phyloP scores from a whole-genome alignment of 1,140 invertebrate species.

The Diorhabda elongata region DNA sequence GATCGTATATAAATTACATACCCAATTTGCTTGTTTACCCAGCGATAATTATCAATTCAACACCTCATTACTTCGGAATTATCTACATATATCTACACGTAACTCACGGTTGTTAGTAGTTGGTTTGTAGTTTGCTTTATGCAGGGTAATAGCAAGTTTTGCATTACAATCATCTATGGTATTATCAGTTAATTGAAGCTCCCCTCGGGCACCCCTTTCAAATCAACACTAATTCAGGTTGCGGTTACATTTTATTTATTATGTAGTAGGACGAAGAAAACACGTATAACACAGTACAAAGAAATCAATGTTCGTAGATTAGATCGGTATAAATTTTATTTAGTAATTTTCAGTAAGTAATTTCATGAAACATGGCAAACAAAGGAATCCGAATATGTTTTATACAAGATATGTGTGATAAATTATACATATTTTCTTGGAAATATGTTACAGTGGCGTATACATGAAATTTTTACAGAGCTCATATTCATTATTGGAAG shows the following conservation, averaged over 20 bases:
- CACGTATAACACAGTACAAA: too few relatives aligned
- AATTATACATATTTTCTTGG: too few relatives aligned
- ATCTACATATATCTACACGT: not conserved
- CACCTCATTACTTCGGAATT: constrained; percentile 1
- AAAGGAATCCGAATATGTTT: too few relatives aligned
- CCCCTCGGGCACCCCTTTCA: not conserved
- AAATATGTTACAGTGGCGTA: too few relatives aligned
- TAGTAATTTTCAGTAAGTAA: too few relatives aligned
- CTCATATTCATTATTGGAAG: too few relatives aligned
- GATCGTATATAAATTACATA: not conserved
- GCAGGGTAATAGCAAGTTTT: not conserved
- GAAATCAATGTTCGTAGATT: too few relatives aligned
- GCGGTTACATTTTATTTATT: not conserved
- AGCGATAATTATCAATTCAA: constrained; percentile 3
- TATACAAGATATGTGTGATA: too few relatives aligned
- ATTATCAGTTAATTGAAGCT: constrained; percentile 1
- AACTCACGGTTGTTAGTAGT: not conserved
- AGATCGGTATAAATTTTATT: too few relatives aligned
- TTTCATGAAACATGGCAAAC: too few relatives aligned
- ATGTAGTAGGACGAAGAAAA: too few relatives aligned
- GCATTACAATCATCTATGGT: not conserved
- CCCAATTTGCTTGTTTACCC: constrained; percentile 2
- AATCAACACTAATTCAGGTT: not conserved
- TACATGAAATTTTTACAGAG: too few relatives aligned
- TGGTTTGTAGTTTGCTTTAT: not conserved